A percentile compares a stretch with the other conserved stretches of the same genome.
These are phyloP conservation scores for Monochamus saltuarius DNA, from an alignment of 1,140 invertebrate species.

Conservation along the genomic window DNA sequence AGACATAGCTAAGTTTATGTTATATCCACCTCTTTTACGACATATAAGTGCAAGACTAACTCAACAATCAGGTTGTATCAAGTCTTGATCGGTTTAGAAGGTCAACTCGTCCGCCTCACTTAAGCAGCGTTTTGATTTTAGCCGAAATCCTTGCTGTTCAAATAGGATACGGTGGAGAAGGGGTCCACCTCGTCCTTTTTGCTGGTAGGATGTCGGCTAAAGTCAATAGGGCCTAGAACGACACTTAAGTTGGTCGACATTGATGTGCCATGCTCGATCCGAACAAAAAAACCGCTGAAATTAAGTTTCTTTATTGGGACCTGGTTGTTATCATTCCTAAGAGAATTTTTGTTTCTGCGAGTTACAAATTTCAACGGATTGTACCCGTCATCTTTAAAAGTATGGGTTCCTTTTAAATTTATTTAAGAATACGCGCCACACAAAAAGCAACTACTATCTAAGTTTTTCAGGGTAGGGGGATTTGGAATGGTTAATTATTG, in stretches of 20 bases:
- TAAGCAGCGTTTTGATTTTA: too few species aligned
- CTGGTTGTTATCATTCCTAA: slow-evolving; percentile 20
- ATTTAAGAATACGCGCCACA: slow-evolving; percentile 21
- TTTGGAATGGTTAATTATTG: slow-evolving; percentile 9
- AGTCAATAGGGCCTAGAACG: slow-evolving; percentile 37
- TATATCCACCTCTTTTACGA: too few species aligned
- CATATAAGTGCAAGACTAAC: too few species aligned
- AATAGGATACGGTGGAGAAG: too few species aligned
- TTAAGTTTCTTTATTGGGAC: neutral
- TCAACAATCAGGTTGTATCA: too few species aligned
- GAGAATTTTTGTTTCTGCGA: slow-evolving; percentile 27
- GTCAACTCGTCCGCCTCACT: too few species aligned
- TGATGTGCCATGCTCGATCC: slow-evolving; percentile 4
- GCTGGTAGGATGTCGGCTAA: neutral
- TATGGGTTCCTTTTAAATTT: slow-evolving; percentile 18
- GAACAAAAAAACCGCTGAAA: neutral
- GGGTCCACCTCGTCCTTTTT: too few species aligned
- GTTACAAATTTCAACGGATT: slow-evolving; percentile 11
- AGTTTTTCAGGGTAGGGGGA: slow-evolving; percentile 10
- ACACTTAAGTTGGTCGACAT: slow-evolving; percentile 26
- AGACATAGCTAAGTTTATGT: too few species aligned
- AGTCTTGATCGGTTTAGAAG: too few species aligned
- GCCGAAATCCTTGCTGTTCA: too few species aligned
- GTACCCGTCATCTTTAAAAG: slow-evolving; percentile 33
- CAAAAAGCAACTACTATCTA: slow-evolving; percentile 22